Base-by-base conservation (phyloP, 2,113 vertebrate genomes). In the Mellivora capensis region DNA sequence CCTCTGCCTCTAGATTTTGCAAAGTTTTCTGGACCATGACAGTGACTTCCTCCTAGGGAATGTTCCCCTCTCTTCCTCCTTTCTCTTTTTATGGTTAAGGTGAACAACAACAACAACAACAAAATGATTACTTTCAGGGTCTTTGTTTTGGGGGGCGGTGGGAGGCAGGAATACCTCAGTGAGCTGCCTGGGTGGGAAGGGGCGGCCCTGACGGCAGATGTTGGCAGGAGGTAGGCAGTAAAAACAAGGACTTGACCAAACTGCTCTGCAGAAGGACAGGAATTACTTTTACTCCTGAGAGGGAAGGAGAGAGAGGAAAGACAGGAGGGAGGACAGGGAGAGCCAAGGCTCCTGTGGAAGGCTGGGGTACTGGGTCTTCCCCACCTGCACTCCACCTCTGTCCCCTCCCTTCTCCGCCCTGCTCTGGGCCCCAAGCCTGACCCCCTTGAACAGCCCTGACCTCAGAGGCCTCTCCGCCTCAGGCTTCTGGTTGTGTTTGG, bases 251-350 rank as follows among this genome's bases (percentile, higher is more conserved):
- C 74, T 44, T 39, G 62, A 69, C 49, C 54, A 11, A 83, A 69
- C 17, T 39, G 47, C 37, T 84, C 37, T 72, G 80, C 42, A 4
- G 54, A 61, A 82, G 82, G 18, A 42, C 76, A 81, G 54, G 72
- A 76, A n/a, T 49, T 15, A 0, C 4, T 37, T 90, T 84, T 49
- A 4, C 13, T 27, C 29, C 44, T 3, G 61, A 72, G 81, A 44
- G 52, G 29, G 72, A 52, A 34, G 14, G 61, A 29, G 34, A 74
- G 71, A 57, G 15, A 64, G 72, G 49, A 20, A 52, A 86, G 67
- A 21, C 1, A 3, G 1, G 17, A 20, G 1, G 29, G 39, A 6
- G 12, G n/a, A 9, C 6, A 15, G 17, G 17, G 27, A 4, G 23
- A 77, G 25, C 39, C 2, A 0, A 42, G 25, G 39, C 25, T 76